Evolutionary conservation across 2,888 invertebrate genomes (phyloP).

Genomic region (Dioctria rufipes): DNA sequence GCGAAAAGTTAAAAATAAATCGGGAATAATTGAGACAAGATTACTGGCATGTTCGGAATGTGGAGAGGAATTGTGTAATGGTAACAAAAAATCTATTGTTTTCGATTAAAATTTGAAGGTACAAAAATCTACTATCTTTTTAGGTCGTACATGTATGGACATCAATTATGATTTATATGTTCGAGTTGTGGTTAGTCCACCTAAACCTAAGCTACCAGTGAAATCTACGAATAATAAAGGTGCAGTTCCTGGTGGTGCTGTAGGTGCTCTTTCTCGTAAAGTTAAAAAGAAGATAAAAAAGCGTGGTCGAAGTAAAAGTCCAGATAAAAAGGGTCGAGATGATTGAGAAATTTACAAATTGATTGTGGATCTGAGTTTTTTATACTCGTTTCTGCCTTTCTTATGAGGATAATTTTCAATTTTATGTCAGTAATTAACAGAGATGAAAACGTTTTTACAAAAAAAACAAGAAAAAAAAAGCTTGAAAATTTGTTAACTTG

Average conservation of each 20-base stretch:
- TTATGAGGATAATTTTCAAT: too few relatives aligned
- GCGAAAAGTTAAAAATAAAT: conserved; percentile 85
- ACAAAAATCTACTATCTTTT: conserved; percentile 6
- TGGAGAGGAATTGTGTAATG: conserved; percentile 88
- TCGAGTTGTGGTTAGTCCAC: conserved; percentile 67
- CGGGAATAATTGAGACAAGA: conserved; percentile 85
- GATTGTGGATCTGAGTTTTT: too few relatives aligned
- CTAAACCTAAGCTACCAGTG: conserved; percentile 65
- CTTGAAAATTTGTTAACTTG: too few relatives aligned
- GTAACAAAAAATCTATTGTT: conserved; percentile 68
- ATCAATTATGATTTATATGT: conserved; percentile 70
- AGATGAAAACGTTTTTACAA: too few relatives aligned
- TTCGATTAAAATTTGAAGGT: not conserved
- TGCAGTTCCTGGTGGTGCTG: too few relatives aligned
- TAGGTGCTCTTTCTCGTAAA: conserved; percentile 4
- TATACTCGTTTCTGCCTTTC: too few relatives aligned
- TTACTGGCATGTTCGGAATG: conserved; percentile 85
- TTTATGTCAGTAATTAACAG: too few relatives aligned
- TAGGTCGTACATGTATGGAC: conserved; percentile 69
- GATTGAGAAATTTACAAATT: not conserved
- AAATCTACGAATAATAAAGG: conserved; percentile 62
- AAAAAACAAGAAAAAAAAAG: too few relatives aligned
- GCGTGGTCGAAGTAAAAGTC: conserved; percentile 30
- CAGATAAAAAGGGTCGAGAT: conserved; percentile 33
- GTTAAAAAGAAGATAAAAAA: conserved; percentile 14